Conservation (phyloP, 53 echinoderm and acorn worm genomes). For the Echinometra lucunter region DNA sequence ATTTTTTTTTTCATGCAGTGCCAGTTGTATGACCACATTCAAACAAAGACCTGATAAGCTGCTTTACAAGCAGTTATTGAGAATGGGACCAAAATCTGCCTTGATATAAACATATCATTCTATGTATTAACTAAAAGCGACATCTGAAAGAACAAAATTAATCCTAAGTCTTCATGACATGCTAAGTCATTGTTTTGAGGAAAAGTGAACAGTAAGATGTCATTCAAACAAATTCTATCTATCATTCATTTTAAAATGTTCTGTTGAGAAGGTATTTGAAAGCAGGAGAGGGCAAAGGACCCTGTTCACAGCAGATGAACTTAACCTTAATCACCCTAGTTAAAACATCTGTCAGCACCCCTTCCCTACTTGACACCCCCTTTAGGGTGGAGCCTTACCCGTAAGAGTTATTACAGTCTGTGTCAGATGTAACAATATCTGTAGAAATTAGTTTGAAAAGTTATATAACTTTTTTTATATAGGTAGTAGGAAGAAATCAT, state of each 20-base stretch:
- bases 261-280: background rate
- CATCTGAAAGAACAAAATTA: too few relatives aligned
- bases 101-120: too few relatives aligned
- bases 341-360: conserved; percentile 10
- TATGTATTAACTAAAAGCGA: too few relatives aligned
- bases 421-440: too few relatives aligned
- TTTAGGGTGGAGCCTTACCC: background rate
- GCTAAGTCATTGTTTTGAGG: too few relatives aligned
- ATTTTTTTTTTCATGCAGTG: background rate
- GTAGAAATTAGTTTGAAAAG: too few relatives aligned
- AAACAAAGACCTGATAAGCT: too few relatives aligned
- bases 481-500: too few relatives aligned
- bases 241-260: background rate
- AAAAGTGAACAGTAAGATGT: background rate
- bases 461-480: too few relatives aligned
- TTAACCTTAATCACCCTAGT: conserved; percentile 5
- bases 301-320: background rate
- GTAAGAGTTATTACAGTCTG: background rate
- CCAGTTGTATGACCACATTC: background rate
- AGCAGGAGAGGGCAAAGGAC: background rate
- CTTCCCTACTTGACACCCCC: background rate
- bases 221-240: background rate
- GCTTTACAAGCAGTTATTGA: too few relatives aligned
- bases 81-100: too few relatives aligned
- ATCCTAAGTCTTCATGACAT: too few relatives aligned